Evolutionary conservation across 2,113 vertebrate genomes (phyloP), one percentile per base, ranked within the genome.

Genomic region (Octodon degus): DNA sequence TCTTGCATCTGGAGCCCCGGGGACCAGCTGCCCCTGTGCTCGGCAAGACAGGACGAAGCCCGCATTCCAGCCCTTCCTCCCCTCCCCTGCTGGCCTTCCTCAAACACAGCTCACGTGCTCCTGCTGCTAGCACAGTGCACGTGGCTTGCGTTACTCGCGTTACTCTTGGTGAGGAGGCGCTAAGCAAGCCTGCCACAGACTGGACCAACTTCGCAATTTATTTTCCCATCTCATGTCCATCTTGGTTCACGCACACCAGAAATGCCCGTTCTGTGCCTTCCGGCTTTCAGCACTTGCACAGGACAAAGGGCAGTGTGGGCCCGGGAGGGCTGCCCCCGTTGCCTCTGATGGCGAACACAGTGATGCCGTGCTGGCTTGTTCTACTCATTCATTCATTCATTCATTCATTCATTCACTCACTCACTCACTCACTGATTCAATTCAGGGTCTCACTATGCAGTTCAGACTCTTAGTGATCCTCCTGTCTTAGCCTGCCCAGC

Each of bases 181-280:
- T 30, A 19, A n/a, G 74, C 10, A 3, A n/a, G 63, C n/a, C 24
- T 65, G 5, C 5, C 12, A 1, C 7, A 10, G 37, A 27, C 47
- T 27, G n/a, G 30, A 34, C 19, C 85, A 34, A 8, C 60, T 40
- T 19, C 8, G 9, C 5, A 19, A 86, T 70, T 65, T 43, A 30
- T n/a, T 70, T 92, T 40, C 27, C 50, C 7, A 10, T n/a, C 86
- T 74, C 85, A 16, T 60, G 93, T 86, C 58, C 62, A 70, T 79
- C 72, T 43, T 58, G 16, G 53, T 40, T 92, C 82, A 19, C 60
- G 88, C 90, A 77, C 37, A 55, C n/a, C 58, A 88, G 40, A 94
- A 76, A 55, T 16, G 34, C 0, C 67, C 16, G n/a, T 87, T n/a
- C 0, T 8, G 55, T 40, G 34, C 50, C 63, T 85, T 62, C 17